These are phyloP conservation scores for Drosophila kikkawai DNA, from an alignment of 1,140 invertebrate species.

Conservation along the genomic window DNA sequence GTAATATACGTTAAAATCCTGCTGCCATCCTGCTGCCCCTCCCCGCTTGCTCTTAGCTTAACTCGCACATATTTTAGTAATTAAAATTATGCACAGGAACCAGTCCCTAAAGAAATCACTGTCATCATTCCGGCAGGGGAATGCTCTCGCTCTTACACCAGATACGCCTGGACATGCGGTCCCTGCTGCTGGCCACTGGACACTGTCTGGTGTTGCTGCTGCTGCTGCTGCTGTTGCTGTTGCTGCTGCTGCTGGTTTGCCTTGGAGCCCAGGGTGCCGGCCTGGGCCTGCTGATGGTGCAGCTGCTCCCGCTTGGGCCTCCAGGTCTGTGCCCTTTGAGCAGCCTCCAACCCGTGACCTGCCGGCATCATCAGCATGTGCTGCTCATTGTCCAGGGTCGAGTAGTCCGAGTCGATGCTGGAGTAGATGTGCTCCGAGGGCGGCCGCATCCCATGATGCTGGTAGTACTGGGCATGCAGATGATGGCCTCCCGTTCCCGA, in stretches of 20 bases:
- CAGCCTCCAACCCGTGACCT: slow-evolving; percentile 20
- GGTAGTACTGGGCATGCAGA: slow-evolving; percentile 84
- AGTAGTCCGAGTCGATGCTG: slow-evolving; percentile 93
- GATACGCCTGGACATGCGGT: slow-evolving; percentile 72
- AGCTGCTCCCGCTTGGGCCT: slow-evolving; percentile 68
- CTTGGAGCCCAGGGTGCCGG: slow-evolving; percentile 59
- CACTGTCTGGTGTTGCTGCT: slow-evolving; percentile 72
- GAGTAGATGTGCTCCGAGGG: slow-evolving; percentile 94
- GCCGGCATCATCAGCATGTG: slow-evolving; percentile 79
- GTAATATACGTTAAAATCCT: slow-evolving; percentile 52
- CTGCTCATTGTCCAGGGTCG: slow-evolving; percentile 83
- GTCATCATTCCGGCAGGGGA: slow-evolving; percentile 46
- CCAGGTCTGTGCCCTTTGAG: slow-evolving; percentile 71
- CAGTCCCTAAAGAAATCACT: slow-evolving; percentile 84
- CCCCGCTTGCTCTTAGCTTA: slow-evolving; percentile 46
- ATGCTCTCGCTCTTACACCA: slow-evolving; percentile 47
- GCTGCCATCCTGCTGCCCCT: slow-evolving; percentile 2
- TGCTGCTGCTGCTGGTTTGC: slow-evolving; percentile 56
- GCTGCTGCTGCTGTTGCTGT: slow-evolving; percentile 39
- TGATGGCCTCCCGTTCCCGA: slow-evolving; percentile 45
- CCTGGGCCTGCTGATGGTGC: slow-evolving; percentile 56
- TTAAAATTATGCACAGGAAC: slow-evolving; percentile 84
- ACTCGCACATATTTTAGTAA: slow-evolving; percentile 80
- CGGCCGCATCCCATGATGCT: slow-evolving; percentile 87
- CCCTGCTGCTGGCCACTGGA: slow-evolving; percentile 54